phyloP scores from a whole-genome alignment of 1,140 invertebrate genomes.

The Eueides isabella region DNA sequence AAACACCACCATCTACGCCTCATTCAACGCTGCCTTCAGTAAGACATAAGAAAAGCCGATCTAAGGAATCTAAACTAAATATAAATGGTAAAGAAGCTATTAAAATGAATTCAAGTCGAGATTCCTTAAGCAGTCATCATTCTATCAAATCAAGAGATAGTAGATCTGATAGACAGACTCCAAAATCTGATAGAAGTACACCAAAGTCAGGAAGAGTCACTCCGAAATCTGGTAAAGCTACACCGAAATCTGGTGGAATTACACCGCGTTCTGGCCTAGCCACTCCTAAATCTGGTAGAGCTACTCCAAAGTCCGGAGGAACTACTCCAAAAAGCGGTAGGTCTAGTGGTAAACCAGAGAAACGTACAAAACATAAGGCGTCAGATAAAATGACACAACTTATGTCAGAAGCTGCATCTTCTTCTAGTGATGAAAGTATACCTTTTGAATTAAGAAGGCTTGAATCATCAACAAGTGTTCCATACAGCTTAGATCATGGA shows the following conservation, averaged over 20 bases:
- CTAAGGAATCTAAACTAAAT: conserved; percentile 76
- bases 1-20: conserved; percentile 73
- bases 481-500: conserved; percentile 82
- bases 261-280: conserved; percentile 71
- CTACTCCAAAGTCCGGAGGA: conserved; percentile 70
- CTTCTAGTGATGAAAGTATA: conserved; percentile 80
- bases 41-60: conserved; percentile 77
- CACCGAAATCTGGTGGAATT: conserved; percentile 68
- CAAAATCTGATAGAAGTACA: conserved; percentile 74
- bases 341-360: conserved; percentile 75
- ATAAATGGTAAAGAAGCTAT: conserved; percentile 68
- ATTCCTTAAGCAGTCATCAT: conserved; percentile 79
- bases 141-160: conserved; percentile 79
- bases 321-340: conserved; percentile 74
- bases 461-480: conserved; percentile 84
- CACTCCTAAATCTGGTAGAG: conserved; percentile 72
- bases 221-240: conserved; percentile 67
- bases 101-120: conserved; percentile 79
- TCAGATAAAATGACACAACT: conserved; percentile 80
- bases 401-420: conserved; percentile 80
- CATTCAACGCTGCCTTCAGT: conserved; percentile 74
- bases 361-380: conserved; percentile 75
- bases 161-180: conserved; percentile 71
- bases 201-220: conserved; percentile 72
- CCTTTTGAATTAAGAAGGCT: conserved; percentile 80